phyloP scores from a whole-genome alignment of 2,888 invertebrate species.

The Andricus quercusramuli region DNA sequence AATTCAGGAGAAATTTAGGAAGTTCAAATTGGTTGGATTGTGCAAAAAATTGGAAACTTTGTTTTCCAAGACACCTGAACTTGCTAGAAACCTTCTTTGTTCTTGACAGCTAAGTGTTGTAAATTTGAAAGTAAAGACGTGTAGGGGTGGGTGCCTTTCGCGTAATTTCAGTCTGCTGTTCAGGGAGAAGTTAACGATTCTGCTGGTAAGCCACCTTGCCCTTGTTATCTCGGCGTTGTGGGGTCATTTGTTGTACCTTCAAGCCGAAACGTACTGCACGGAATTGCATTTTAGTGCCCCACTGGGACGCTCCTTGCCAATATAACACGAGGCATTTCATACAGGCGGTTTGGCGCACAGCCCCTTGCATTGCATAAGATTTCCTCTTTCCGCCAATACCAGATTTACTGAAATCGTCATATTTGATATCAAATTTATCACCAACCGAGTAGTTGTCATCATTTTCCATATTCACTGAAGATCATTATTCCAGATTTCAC shows the following conservation, averaged over 20 bases:
- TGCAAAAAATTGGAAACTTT: no score
- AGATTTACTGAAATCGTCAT: neutral
- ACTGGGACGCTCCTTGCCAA: conserved; percentile 29
- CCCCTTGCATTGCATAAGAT: conserved; percentile 28
- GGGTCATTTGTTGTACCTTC: conserved; percentile 33
- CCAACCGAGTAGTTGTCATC: neutral
- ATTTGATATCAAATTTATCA: conserved; percentile 11
- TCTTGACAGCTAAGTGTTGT: no score
- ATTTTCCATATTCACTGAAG: neutral
- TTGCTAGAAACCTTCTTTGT: no score
- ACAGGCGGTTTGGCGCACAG: conserved; percentile 1
- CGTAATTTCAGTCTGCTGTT: no score
- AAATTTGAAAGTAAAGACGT: no score
- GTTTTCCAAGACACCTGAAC: no score
- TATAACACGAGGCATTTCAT: conserved; percentile 35
- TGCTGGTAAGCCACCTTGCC: neutral
- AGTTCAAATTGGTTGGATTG: no score
- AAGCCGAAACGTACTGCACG: conserved; percentile 35
- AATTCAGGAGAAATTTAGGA: no score
- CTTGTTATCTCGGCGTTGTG: conserved; percentile 22
- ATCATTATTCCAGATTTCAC: neutral
- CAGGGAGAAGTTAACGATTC: conserved; percentile 20
- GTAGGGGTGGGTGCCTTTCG: no score
- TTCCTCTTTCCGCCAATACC: conserved; percentile 5
- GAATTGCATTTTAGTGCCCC: conserved; percentile 37